Percentiles rank a stretch among this genome's conserved stretches.
Conservation (phyloP, 2,797 vertebrate species). For the Anolis apletophallus region DNA sequence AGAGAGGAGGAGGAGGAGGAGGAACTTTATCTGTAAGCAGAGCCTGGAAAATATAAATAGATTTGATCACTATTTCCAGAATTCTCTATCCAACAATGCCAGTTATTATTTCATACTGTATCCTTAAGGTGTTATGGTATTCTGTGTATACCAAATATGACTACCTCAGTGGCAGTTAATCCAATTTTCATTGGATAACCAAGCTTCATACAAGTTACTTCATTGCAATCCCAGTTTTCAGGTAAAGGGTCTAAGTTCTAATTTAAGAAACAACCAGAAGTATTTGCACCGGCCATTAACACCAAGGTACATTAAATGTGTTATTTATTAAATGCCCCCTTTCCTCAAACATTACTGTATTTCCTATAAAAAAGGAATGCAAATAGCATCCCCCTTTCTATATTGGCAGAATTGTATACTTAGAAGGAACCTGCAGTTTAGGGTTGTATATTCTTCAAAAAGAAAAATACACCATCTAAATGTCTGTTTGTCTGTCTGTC, state of each 20-base stretch:
- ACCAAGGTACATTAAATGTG: neutral
- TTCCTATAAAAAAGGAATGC: neutral
- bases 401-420: neutral
- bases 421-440: neutral
- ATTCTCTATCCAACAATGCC: no score
- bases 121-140: neutral
- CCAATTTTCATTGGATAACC: conserved; percentile 48
- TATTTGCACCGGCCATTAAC: neutral
- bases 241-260: conserved; percentile 3
- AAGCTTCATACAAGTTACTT: neutral
- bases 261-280: conserved; percentile 30
- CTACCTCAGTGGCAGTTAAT: neutral
- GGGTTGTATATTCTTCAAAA: neutral
- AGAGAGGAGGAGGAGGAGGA: no score
- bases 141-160: neutral
- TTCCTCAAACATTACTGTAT: neutral
- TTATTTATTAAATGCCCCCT: no score
- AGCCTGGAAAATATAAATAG: no score
- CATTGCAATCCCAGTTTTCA: neutral
- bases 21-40: no score
- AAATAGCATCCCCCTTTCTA: neutral
- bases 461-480: neutral
- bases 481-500: no score
- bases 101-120: no score
- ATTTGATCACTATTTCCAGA: no score